phyloP scores from a whole-genome alignment of 2,888 invertebrate species.

The Drosophila parthenogenetica region DNA sequence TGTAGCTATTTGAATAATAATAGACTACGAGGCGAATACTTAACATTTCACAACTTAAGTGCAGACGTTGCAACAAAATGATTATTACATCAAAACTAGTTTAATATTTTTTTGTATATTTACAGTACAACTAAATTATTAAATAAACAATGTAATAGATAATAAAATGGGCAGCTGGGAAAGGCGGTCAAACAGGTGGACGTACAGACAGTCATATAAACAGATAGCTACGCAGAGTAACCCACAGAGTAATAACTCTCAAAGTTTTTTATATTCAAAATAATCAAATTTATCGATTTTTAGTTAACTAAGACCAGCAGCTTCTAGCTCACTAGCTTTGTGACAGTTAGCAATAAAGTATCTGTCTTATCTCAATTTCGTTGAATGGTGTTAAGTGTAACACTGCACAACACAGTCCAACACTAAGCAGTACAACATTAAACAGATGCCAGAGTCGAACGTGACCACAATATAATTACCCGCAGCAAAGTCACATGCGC shows the following conservation, averaged over 20 bases:
- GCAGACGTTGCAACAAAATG: conserved; percentile 12
- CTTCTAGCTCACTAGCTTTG: conserved; percentile 24
- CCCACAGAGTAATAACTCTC: no score
- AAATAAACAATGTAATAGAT: conserved; percentile 17
- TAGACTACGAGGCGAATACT: conserved; percentile 10
- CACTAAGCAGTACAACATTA: conserved; percentile 47
- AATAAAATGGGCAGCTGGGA: conserved; percentile 8
- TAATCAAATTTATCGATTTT: no score
- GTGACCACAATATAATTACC: conserved; percentile 83
- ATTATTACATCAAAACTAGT: conserved; percentile 26
- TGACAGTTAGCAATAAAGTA: conserved; percentile 30
- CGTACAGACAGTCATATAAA: no score
- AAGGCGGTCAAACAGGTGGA: background rate
- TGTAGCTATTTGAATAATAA: conserved; percentile 49
- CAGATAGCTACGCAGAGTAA: no score
- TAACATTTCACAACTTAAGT: conserved; percentile 22
- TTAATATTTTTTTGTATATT: conserved; percentile 1
- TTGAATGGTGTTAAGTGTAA: conserved; percentile 74
- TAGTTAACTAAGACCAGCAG: conserved; percentile 27
- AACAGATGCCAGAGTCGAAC: conserved; percentile 80
- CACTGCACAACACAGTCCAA: conserved; percentile 35
- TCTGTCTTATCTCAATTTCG: conserved; percentile 18
- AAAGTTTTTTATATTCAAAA: no score
- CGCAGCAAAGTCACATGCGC: conserved; percentile 59
- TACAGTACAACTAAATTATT: conserved; percentile 12